Base-by-base conservation (phyloP, 2,797 vertebrate species). In the Rhinatrema bivittatum region DNA sequence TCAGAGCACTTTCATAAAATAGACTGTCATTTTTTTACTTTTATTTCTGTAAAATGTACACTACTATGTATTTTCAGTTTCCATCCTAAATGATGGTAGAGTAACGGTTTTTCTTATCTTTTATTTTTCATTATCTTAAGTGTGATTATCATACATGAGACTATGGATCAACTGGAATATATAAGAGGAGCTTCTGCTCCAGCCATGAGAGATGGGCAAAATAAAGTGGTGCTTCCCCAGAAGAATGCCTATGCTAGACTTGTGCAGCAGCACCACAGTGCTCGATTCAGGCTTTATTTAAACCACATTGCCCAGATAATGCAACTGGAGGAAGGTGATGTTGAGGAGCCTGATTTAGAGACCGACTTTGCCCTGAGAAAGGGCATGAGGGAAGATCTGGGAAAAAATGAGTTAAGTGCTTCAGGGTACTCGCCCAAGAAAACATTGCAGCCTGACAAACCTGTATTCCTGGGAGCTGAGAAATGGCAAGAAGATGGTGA, bases 161-260 rank as follows among this genome's bases (percentile, higher is more conserved):
- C 35, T 29, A 90, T 93, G 86, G 88, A 91, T 65, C 62, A 81
- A 20, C 56, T 59, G 30, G 68, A 54, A 20, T 62, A 76, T 2
- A 72, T 62, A 30, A 85, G 69, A 44, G 33, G 38, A 15, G 27
- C 52, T 33, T 44, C 34, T 24, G 45, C 50, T 26, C 70, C 72
- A 14, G 70, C 79, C 28, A n/a, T 53, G 8, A 89, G 64, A 52
- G 78, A 70, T 32, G 62, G 53, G 4, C 40, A 56, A 12, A 68
- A 59, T 55, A 83, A 62, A 38, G 44, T 59, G 0, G 11, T 29
- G 12, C 43, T 62, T 39, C 68, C 79, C 10, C 84, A 83, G 62
- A 94, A 93, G 70, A 88, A 90, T 0, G 87, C 88, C 4, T 91
- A 91, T 0, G 68, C 80, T 10, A 69, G 80, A 47, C 84, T 92